These are phyloP conservation scores for Pipistrellus kuhlii DNA, from an alignment of 2,797 vertebrate genomes.

Conservation along the genomic window DNA sequence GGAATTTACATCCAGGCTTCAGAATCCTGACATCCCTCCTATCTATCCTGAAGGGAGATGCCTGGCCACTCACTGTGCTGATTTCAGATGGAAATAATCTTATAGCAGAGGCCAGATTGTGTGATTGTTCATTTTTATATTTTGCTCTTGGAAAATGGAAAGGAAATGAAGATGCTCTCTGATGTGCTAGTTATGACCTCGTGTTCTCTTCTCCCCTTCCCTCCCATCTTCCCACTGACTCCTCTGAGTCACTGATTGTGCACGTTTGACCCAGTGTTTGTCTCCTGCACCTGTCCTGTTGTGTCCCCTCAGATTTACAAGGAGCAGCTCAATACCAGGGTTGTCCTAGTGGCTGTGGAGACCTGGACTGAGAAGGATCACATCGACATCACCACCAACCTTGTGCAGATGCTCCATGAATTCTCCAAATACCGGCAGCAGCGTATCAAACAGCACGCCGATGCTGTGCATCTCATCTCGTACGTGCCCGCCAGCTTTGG, in stretches of 20 bases:
- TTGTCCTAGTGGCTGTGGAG: slow-evolving; percentile 97
- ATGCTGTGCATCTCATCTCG: slow-evolving; percentile 97
- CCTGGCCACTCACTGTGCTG: background rate
- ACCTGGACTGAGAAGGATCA: slow-evolving; percentile 97
- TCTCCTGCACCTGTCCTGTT: slow-evolving; percentile 88
- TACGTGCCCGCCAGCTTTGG: slow-evolving; percentile 84
- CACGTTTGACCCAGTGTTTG: slow-evolving; percentile 89
- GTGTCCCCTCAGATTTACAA: slow-evolving; percentile 94
- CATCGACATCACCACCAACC: slow-evolving; percentile 93
- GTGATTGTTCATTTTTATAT: background rate
- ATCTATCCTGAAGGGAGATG: background rate
- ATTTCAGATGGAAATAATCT: background rate
- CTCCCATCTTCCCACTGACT: slow-evolving; percentile 85
- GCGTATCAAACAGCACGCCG: slow-evolving; percentile 94
- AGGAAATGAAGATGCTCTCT: slow-evolving; percentile 27
- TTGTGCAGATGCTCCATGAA: slow-evolving; percentile 94
- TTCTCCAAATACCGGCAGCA: slow-evolving; percentile 97
- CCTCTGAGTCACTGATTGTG: slow-evolving; percentile 85
- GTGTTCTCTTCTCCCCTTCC: slow-evolving; percentile 86
- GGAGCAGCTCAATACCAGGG: slow-evolving; percentile 97
- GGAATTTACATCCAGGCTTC: background rate
- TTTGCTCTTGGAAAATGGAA: slow-evolving; percentile 61
- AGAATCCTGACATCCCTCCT: background rate
- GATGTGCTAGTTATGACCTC: slow-evolving; percentile 83
- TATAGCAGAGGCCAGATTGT: background rate